A percentile compares a stretch with the other conserved stretches of the same genome.
These are phyloP conservation scores for Spodoptera frugiperda DNA, from an alignment of 1,140 invertebrate genomes.

Conservation along the genomic window DNA sequence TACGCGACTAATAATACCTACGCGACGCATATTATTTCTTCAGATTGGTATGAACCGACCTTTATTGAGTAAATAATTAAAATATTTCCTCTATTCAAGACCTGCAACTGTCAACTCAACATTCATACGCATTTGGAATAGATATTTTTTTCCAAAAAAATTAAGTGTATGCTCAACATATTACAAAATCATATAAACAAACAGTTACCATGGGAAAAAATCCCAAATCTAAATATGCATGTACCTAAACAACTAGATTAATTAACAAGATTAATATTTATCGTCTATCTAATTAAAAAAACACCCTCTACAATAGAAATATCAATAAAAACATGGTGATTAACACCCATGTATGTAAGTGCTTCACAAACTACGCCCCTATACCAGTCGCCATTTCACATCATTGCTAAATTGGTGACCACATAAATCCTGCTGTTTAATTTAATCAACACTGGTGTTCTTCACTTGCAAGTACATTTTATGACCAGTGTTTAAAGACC, in stretches of 20 bases:
- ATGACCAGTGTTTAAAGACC: conserved; percentile 65
- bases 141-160: too few species aligned
- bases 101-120: too few species aligned
- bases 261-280: conserved; percentile 40
- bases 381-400: conserved; percentile 74
- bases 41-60: too few species aligned
- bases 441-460: conserved; percentile 80
- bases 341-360: conserved; percentile 60
- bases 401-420: conserved; percentile 79
- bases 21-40: too few species aligned
- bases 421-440: conserved; percentile 82
- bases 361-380: conserved; percentile 74
- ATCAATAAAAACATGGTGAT: conserved; percentile 44
- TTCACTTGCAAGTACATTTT: conserved; percentile 62
- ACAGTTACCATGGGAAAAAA: not conserved
- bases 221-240: too few species aligned
- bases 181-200: not conserved
- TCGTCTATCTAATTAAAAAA: conserved; percentile 35
- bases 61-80: too few species aligned
- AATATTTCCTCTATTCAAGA: too few species aligned
- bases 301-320: conserved; percentile 24
- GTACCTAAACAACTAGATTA: not conserved
- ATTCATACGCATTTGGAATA: too few species aligned
- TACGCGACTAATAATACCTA: too few species aligned
- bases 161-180: too few species aligned